These are phyloP conservation scores for Palythoa heliodiscus DNA, from an alignment of 92 coral and sea anemone genomes.

Conservation along the genomic window DNA sequence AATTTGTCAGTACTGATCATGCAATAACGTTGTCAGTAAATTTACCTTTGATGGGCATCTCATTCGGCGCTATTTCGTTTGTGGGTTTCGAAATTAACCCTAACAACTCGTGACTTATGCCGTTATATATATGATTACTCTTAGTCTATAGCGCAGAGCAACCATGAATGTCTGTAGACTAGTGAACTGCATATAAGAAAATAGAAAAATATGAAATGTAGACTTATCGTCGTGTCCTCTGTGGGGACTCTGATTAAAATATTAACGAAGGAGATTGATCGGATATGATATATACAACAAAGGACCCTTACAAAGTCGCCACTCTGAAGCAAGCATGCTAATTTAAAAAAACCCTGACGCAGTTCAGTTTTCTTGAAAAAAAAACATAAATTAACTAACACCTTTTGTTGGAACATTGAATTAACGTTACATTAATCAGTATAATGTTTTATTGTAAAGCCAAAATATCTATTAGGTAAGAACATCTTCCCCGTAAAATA, in stretches of 20 bases:
- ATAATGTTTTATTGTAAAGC: too few species aligned
- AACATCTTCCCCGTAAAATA: not conserved
- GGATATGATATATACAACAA: not conserved
- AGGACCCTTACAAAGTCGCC: not conserved
- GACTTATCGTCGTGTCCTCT: not conserved
- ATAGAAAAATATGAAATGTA: not conserved
- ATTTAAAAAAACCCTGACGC: not conserved
- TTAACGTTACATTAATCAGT: too few species aligned
- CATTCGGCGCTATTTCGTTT: not conserved
- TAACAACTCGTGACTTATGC: not conserved
- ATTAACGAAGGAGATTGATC: not conserved
- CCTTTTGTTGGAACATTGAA: not conserved
- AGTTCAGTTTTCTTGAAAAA: not conserved
- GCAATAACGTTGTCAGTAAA: not conserved
- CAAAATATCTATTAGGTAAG: not conserved
- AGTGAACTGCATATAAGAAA: not conserved
- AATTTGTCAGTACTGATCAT: not conserved
- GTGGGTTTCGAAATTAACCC: too few species aligned
- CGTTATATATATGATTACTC: not conserved
- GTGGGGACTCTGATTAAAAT: constrained; percentile 37
- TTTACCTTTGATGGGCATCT: not conserved
- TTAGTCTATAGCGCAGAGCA: too few species aligned
- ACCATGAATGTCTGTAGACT: too few species aligned
- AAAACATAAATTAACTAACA: not conserved
- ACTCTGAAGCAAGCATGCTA: not conserved